Percentiles rank a stretch among this genome's conserved stretches.
Evolutionary conservation across 2,797 vertebrate species (phyloP).

Genomic region (Silurus aristotelis): DNA sequence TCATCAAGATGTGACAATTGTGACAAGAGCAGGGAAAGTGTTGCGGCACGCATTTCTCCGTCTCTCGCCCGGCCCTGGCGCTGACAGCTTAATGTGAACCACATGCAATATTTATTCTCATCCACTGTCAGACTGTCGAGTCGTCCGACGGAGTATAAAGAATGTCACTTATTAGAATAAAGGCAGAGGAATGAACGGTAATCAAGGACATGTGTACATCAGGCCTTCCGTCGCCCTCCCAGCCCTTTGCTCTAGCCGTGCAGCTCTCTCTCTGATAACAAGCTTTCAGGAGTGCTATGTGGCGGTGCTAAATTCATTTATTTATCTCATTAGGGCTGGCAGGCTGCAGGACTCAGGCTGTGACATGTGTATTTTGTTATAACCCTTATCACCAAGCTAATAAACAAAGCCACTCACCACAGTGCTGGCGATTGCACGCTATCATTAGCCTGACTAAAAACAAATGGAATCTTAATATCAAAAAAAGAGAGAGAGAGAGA

Average conservation of each 20-base stretch:
- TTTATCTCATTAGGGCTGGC: conserved; percentile 91
- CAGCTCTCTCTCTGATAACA: conserved; percentile 97
- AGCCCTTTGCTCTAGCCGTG: conserved; percentile 89
- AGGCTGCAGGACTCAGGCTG: conserved; percentile 83
- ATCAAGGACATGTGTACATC: conserved; percentile 99
- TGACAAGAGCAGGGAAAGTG: conserved; percentile 96
- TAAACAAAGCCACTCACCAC: conserved; percentile 78
- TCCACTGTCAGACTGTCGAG: conserved; percentile 99
- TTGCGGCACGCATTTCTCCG: conserved; percentile 91
- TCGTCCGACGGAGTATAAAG: conserved; percentile 98
- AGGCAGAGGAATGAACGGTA: conserved; percentile 99
- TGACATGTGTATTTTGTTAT: conserved; percentile 79
- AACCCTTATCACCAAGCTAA: conserved; percentile 81
- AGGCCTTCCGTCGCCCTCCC: conserved; percentile 78
- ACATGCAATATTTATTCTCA: conserved; percentile 99
- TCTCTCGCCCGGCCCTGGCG: conserved; percentile 80
- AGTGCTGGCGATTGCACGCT: conserved; percentile 65
- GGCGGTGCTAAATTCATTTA: conserved; percentile 93
- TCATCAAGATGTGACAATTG: conserved; percentile 99
- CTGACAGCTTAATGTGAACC: conserved; percentile 99
- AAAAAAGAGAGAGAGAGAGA: conserved; percentile 23
- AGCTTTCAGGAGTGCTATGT: conserved; percentile 90
- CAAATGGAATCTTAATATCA: conserved; percentile 53
- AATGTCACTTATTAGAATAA: conserved; percentile 99
- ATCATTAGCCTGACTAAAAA: conserved; percentile 67